Percentiles rank a stretch among this genome's conserved stretches.
Evolutionary conservation across 2,797 vertebrate species (phyloP).

Genomic region (Lepilemur ruficaudatus): DNA sequence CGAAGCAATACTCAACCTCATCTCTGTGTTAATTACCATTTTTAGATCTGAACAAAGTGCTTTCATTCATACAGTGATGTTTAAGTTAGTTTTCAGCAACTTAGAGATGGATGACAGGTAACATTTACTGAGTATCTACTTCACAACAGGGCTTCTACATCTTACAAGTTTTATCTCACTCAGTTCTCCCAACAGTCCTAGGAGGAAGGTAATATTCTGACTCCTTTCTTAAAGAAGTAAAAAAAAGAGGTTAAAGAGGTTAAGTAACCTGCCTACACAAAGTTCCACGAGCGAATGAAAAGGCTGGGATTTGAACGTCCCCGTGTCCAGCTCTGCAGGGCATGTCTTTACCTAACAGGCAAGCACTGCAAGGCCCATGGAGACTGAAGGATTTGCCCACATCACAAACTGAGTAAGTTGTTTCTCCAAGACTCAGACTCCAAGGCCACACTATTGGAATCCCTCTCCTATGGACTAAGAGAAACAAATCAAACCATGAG

Average conservation of each 20-base stretch:
- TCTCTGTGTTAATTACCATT: neutral
- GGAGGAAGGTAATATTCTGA: neutral
- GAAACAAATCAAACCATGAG: neutral
- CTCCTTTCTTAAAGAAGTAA: neutral
- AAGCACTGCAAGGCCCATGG: neutral
- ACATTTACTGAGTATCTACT: neutral
- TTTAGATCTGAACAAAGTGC: neutral
- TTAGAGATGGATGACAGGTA: neutral
- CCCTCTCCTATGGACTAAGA: neutral
- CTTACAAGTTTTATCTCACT: neutral
- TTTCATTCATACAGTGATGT: neutral
- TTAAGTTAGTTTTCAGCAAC: neutral
- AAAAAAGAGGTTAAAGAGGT: neutral
- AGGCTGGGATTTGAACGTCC: neutral
- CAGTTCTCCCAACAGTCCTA: neutral
- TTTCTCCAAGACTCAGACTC: neutral
- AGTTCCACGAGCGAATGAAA: neutral
- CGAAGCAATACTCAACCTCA: neutral
- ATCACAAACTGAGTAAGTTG: neutral
- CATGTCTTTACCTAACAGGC: rapidly evolving
- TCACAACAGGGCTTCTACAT: neutral
- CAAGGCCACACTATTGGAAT: neutral
- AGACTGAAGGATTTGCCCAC: neutral
- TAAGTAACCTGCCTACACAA: neutral
- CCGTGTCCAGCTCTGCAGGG: rapidly evolving